Conservation (phyloP, 2,797 vertebrate genomes). For the Ataeniobius toweri region DNA sequence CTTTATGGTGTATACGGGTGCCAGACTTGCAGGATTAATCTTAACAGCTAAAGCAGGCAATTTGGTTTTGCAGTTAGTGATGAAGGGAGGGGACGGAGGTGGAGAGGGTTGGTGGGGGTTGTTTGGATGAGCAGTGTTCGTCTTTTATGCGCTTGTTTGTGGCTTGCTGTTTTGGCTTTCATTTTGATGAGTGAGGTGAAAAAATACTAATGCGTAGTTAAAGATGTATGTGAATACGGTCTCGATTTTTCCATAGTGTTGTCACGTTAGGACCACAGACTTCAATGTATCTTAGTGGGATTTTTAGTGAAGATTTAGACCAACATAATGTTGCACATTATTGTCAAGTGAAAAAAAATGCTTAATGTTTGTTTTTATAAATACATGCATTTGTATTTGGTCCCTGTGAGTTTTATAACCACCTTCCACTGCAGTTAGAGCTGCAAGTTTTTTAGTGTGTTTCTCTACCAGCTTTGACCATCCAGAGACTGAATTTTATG, state of each 20-base stretch:
- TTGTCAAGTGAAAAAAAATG: no score
- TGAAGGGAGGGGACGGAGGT: conserved; percentile 26
- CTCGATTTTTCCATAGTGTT: background rate
- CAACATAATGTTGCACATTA: background rate
- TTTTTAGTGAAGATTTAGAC: background rate
- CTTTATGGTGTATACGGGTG: conserved; percentile 46
- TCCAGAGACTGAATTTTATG: background rate
- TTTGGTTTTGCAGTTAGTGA: conserved; percentile 58
- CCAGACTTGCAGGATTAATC: conserved; percentile 70
- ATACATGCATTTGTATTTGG: background rate
- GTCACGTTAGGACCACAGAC: background rate
- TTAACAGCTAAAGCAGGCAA: conserved; percentile 66
- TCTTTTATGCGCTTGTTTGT: conserved; percentile 58
- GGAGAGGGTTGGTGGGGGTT: conserved; percentile 11
- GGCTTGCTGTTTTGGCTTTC: conserved; percentile 36
- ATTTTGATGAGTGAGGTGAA: no score
- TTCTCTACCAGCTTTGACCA: background rate
- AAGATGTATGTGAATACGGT: no score
- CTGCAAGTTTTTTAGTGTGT: background rate
- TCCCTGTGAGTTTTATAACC: background rate
- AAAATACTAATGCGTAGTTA: no score
- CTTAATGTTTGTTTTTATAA: no score
- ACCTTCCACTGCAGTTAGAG: background rate
- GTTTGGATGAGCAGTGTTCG: conserved; percentile 53
- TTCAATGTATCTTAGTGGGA: background rate